Percentiles rank a stretch among this genome's conserved stretches.
phyloP scores from a whole-genome alignment of 2,113 vertebrate species.

The Ailuropoda melanoleuca region DNA sequence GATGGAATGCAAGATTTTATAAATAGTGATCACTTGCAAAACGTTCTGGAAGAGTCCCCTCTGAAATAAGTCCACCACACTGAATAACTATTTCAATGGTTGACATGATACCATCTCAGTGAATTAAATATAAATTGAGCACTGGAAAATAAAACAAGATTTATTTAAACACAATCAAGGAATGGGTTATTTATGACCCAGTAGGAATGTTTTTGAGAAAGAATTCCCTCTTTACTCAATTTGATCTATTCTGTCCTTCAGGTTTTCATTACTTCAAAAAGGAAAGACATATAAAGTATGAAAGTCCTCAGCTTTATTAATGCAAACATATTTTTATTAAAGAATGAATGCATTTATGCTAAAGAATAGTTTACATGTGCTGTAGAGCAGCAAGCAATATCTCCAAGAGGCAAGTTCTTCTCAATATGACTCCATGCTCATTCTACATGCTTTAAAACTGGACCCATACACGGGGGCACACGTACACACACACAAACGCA shows the following conservation, averaged over 20 bases:
- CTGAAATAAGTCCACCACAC: not conserved
- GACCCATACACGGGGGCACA: slow-evolving; percentile 39
- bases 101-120: not conserved
- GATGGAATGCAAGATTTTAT: not conserved
- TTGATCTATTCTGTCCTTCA: not conserved
- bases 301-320: slow-evolving; percentile 76
- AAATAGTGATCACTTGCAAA: not conserved
- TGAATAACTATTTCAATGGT: not conserved
- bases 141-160: not conserved
- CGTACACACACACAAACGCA: slow-evolving; percentile 49
- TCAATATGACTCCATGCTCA: slow-evolving; percentile 77
- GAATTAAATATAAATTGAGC: not conserved
- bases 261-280: slow-evolving; percentile 14
- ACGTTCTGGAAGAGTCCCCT: not conserved
- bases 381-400: slow-evolving; percentile 84
- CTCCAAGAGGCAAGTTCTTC: slow-evolving; percentile 77
- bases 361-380: slow-evolving; percentile 85
- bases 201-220: not conserved
- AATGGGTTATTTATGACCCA: not conserved
- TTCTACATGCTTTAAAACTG: slow-evolving; percentile 78
- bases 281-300: slow-evolving; percentile 50
- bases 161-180: not conserved
- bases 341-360: slow-evolving; percentile 85
- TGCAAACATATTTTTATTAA: slow-evolving; percentile 86
- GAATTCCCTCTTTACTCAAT: not conserved